A percentile compares a stretch with the other conserved stretches of the same genome.
These are phyloP conservation scores for Stratiolaelaps scimitus DNA, from an alignment of 1,140 invertebrate species.

Conservation along the genomic window DNA sequence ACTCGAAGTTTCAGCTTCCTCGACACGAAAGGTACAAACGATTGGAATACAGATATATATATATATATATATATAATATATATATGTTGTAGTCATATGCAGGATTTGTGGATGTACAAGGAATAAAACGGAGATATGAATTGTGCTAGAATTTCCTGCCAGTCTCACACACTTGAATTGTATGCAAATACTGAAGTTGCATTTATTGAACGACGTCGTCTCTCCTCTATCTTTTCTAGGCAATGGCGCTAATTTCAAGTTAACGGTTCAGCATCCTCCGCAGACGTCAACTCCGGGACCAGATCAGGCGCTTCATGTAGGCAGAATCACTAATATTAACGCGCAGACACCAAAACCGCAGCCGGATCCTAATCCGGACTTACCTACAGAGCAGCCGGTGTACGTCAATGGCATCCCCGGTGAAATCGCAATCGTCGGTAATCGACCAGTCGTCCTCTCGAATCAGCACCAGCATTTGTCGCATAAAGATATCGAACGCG, in stretches of 20 bases:
- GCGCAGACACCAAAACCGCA: neutral
- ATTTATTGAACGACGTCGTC: too few species aligned
- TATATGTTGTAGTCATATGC: neutral
- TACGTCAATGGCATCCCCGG: neutral
- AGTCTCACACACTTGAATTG: too few species aligned
- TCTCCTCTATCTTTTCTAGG: neutral
- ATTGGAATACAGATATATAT: too few species aligned
- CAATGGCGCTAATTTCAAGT: conserved; percentile 5
- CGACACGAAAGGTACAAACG: conserved; percentile 6
- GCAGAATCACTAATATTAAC: neutral
- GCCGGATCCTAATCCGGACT: neutral
- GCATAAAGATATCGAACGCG: conserved; percentile 6
- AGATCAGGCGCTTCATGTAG: conserved; percentile 1
- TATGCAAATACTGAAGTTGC: too few species aligned
- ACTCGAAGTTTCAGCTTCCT: conserved; percentile 16
- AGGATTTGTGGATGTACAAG: neutral
- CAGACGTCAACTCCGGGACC: neutral
- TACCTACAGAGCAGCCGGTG: neutral
- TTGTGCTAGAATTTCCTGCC: too few species aligned
- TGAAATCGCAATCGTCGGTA: conserved; percentile 2
- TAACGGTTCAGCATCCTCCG: neutral
- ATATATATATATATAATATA: too few species aligned
- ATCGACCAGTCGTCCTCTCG: conserved; percentile 4
- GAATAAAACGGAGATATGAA: neutral
- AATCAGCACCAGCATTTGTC: neutral